Evolutionary conservation across 2,888 invertebrate species (phyloP).

Genomic region (Himalopsyche tibetana): DNA sequence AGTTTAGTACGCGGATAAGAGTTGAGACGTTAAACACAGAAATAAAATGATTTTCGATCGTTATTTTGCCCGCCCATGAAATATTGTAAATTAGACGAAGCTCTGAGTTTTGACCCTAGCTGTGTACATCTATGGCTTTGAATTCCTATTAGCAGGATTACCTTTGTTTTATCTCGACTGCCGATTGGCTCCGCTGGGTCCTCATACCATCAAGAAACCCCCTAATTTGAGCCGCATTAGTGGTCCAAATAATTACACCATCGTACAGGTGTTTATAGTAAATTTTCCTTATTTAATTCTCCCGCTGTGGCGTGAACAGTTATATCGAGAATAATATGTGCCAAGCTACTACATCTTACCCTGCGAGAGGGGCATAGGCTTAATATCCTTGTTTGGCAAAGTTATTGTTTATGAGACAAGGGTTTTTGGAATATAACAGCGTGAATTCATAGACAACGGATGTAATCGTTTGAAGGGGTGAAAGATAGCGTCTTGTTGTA

Average conservation of each 20-base stretch:
- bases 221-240: slow-evolving; percentile 51
- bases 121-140: slow-evolving; percentile 1
- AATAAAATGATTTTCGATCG: no score
- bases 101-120: slow-evolving; percentile 18
- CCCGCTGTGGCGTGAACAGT: slow-evolving; percentile 16
- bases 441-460: slow-evolving; percentile 20
- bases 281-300: slow-evolving; percentile 55
- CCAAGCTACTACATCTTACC: background rate
- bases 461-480: slow-evolving; percentile 29
- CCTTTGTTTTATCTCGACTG: slow-evolving; percentile 52
- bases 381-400: slow-evolving; percentile 30
- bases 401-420: slow-evolving; percentile 28
- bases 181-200: slow-evolving; percentile 39
- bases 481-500: slow-evolving; percentile 7
- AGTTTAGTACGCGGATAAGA: no score
- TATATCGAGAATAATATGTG: background rate
- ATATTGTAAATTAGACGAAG: background rate
- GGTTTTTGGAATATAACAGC: slow-evolving; percentile 16
- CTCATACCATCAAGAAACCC: slow-evolving; percentile 41
- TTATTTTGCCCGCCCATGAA: background rate
- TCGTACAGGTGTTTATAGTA: slow-evolving; percentile 47
- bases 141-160: slow-evolving; percentile 25
- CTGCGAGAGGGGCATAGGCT: background rate
- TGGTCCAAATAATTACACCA: slow-evolving; percentile 48
- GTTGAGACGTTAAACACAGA: no score